Percentiles rank a stretch among this genome's conserved stretches.
phyloP scores from a whole-genome alignment of 2,797 vertebrate species.

The Pelobates cultripes region DNA sequence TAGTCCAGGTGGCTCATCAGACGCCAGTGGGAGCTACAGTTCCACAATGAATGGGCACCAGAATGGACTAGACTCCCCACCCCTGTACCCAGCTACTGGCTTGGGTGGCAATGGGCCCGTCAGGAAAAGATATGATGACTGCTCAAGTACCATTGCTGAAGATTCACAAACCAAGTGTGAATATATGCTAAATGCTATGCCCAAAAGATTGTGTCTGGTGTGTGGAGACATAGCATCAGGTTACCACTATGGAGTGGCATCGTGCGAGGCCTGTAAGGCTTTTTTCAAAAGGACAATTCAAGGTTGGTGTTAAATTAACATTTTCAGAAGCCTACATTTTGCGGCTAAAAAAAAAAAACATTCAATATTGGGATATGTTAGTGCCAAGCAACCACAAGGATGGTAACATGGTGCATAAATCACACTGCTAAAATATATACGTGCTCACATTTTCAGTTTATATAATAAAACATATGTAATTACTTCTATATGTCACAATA shows the following conservation, averaged over 20 bases:
- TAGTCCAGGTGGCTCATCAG: conserved; percentile 97
- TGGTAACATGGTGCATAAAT: background rate
- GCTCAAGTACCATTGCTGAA: conserved; percentile 96
- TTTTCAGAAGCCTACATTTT: background rate
- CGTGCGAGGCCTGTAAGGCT: conserved; percentile 98
- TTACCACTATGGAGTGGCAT: conserved; percentile 98
- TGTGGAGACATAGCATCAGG: conserved; percentile 98
- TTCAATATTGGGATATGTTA: background rate
- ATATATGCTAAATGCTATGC: conserved; percentile 99
- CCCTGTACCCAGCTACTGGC: conserved; percentile 89
- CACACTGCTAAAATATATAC: too few species aligned
- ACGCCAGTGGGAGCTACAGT: conserved; percentile 98
- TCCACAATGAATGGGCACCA: conserved; percentile 99
- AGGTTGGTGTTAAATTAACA: conserved; percentile 79
- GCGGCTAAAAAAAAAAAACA: background rate
- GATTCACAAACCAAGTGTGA: conserved; percentile 99
- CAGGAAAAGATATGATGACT: conserved; percentile 96
- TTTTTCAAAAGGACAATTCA: conserved; percentile 99
- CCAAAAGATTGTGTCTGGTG: conserved; percentile 98
- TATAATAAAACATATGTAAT: too few species aligned
- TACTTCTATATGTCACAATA: too few species aligned
- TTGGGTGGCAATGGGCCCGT: conserved; percentile 88
- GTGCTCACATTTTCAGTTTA: too few species aligned
- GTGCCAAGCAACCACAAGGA: background rate
- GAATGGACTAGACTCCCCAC: conserved; percentile 97